Base-by-base conservation (phyloP, 2,113 vertebrate species). In the Globicephala melas region DNA sequence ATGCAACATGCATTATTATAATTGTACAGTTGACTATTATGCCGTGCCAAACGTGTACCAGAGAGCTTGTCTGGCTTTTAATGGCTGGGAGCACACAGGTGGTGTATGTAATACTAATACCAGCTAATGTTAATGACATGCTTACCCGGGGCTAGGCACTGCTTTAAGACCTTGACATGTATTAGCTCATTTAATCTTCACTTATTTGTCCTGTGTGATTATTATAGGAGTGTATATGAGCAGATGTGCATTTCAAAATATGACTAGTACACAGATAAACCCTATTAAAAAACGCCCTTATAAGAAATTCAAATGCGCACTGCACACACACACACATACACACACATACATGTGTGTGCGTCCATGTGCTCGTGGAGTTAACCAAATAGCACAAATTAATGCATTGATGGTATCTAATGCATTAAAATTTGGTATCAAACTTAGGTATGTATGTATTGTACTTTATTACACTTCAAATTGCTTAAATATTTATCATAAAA, bases 401-500 rank as follows among this genome's bases (percentile, higher is more conserved):
- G 44, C 47, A 28, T 0, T 13, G 18, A 44, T 70, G n/a, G 31
- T 23, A 63, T 9, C 5, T 17, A 76, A 47, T 25, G 21, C 62
- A 33, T 89, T 93, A 36, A n/a, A 88, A 95, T 89, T 41, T 70
- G 36, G 70, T 68, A 55, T 71, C 68, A 85, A 76, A 88, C 21
- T 55, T 84, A 91, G 33, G 25, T 38, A 88, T 77, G 10, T 55
- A 50, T 47, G 41, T 50, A 74, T 41, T 86, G 12, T 82, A 41
- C 20, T 88, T 74, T 89, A 44, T 89, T 83, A 77, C 6, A 63
- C 36, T 89, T 95, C 68, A 84, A 88, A 92, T 31, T 60, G 53
- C 10, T 80, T 44, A 65, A 86, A 84, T 82, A 73, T 80, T 94
- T 87, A 77, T 28, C 36, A 79, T 79, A 81, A 97, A 91, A 86